These are phyloP conservation scores for Antennarius striatus DNA, from an alignment of 2,113 vertebrate genomes.

Conservation along the genomic window DNA sequence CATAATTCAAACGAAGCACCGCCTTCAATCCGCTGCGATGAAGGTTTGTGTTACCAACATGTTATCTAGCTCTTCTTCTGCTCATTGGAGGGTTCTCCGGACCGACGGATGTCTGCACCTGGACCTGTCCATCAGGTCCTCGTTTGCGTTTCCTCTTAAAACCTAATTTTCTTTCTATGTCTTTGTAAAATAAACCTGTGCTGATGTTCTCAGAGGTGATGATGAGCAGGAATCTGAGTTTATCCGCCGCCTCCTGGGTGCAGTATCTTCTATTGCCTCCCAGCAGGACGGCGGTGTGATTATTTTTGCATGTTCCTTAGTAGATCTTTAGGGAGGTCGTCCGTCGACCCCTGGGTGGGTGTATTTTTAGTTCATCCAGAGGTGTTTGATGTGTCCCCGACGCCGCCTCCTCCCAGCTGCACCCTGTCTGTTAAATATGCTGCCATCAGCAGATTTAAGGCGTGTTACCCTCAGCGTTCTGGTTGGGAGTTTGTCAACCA, in stretches of 20 bases:
- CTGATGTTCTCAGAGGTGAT: constrained; percentile 20
- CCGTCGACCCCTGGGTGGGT: constrained; percentile 50
- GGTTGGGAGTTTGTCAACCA: constrained; percentile 29
- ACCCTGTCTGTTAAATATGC: constrained; percentile 32
- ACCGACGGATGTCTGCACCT: too few relatives aligned
- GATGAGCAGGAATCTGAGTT: constrained; percentile 11
- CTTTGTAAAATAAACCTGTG: constrained; percentile 34
- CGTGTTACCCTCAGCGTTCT: constrained; percentile 13
- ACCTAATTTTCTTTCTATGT: constrained; percentile 25
- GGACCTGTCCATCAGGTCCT: background rate
- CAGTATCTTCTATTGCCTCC: background rate
- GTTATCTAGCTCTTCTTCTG: too few relatives aligned
- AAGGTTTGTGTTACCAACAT: too few relatives aligned
- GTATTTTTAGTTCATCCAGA: constrained; percentile 67
- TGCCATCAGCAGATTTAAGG: constrained; percentile 55
- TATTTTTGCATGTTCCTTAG: constrained; percentile 51
- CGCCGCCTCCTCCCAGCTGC: constrained; percentile 42
- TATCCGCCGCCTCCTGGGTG: background rate
- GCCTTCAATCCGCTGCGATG: too few relatives aligned
- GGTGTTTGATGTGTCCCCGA: constrained; percentile 57
- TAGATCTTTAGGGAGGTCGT: constrained; percentile 65
- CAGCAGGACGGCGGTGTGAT: constrained; percentile 20
- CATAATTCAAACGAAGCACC: too few relatives aligned
- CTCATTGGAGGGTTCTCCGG: too few relatives aligned
- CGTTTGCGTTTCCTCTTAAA: background rate